Conservation (phyloP, 2,113 vertebrate genomes). For the Lepidothrix coronata region DNA sequence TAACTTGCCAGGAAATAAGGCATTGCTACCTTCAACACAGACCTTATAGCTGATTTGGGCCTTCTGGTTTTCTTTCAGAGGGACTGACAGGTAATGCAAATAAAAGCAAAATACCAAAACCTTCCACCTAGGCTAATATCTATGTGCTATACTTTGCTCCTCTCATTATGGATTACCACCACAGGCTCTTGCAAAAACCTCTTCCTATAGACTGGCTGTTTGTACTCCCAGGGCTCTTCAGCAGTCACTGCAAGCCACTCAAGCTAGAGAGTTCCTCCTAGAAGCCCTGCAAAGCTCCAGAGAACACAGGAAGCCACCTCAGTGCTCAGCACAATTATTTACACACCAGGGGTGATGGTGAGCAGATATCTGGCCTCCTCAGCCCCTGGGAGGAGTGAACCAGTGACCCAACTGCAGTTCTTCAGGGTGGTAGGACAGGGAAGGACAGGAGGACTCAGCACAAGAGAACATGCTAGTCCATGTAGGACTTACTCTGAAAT, state of each 20-base stretch:
- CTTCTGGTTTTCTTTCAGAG: not conserved
- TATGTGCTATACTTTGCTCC: not conserved
- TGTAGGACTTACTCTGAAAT: accelerated
- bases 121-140: not conserved
- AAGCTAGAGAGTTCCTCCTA: not conserved
- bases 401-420: not conserved
- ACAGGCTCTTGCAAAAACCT: not conserved
- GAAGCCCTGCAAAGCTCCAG: not conserved
- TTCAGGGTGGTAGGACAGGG: accelerated
- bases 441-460: not conserved
- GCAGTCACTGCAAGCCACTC: not conserved
- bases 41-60: not conserved
- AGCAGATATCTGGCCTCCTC: not conserved
- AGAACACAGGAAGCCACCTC: not conserved
- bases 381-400: not conserved
- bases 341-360: not conserved
- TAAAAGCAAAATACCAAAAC: not conserved
- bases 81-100: not conserved
- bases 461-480: not conserved
- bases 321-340: not conserved
- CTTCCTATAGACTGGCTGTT: not conserved
- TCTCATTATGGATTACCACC: not conserved
- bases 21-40: not conserved
- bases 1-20: not conserved
- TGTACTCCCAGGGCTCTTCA: not conserved